These are phyloP conservation scores for Chionodraco myersi DNA, from an alignment of 2,113 vertebrate genomes.

Conservation along the genomic window DNA sequence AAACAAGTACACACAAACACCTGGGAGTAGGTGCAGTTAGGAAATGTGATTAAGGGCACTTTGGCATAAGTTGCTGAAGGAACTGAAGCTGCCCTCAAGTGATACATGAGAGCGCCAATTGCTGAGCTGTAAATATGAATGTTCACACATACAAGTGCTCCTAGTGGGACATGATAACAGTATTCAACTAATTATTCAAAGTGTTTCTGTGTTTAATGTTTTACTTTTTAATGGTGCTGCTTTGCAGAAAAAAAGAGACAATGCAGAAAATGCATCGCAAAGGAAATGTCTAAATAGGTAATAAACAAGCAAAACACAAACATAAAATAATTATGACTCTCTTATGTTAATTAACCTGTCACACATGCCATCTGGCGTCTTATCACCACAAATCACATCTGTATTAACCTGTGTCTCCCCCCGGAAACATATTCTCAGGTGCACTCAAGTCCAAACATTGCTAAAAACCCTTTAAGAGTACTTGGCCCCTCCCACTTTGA, in stretches of 20 bases:
- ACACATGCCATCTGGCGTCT: not conserved
- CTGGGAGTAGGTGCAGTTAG: too few species aligned
- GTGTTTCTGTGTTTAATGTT: conserved; percentile 28
- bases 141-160: conserved; percentile 15
- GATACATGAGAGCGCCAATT: not conserved
- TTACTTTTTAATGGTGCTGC: not conserved
- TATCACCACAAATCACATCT: not conserved
- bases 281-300: not conserved
- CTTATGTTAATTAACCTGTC: not conserved
- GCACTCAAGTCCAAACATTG: not conserved
- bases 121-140: conserved; percentile 11
- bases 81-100: conserved; percentile 8
- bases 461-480: conserved; percentile 14
- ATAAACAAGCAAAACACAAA: not conserved
- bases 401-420: not conserved
- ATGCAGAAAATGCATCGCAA: not conserved
- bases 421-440: not conserved
- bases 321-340: not conserved
- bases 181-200: conserved; percentile 5
- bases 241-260: conserved; percentile 11
- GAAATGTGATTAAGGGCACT: not conserved
- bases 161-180: not conserved
- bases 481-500: conserved; percentile 11
- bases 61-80: not conserved
- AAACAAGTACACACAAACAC: conserved; percentile 1